Conservation (phyloP, 2,888 invertebrate genomes). For the Ophion ventricosus region DNA sequence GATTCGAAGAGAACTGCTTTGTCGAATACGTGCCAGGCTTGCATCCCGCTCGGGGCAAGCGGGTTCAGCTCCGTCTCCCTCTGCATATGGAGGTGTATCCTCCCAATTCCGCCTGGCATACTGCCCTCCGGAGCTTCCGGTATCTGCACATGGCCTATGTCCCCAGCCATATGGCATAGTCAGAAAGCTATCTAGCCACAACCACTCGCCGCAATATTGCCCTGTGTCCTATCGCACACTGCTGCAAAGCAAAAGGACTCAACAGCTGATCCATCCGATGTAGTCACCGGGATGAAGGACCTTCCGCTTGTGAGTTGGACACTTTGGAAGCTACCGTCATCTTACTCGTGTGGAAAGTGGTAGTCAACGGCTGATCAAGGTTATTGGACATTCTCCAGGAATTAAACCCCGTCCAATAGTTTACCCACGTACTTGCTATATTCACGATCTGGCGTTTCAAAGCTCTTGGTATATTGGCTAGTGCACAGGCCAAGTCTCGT, state of each 20-base stretch:
- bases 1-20: constrained; percentile 17
- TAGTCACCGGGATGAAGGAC: background rate
- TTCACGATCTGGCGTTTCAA: background rate
- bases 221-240: background rate
- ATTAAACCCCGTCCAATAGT: constrained; percentile 29
- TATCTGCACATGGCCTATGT: constrained; percentile 11
- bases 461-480: background rate
- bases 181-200: constrained; percentile 16
- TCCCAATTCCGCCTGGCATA: constrained; percentile 25
- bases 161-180: constrained; percentile 25
- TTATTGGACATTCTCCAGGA: constrained; percentile 49
- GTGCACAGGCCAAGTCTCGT: background rate
- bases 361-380: constrained; percentile 17
- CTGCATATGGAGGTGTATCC: constrained; percentile 12
- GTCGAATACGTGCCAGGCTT: constrained; percentile 56
- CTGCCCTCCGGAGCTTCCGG: constrained; percentile 13
- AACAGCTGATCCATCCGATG: background rate
- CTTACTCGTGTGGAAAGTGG: constrained; percentile 21
- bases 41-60: constrained; percentile 3
- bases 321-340: constrained; percentile 4
- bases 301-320: background rate
- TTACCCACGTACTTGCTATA: constrained; percentile 27
- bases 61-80: background rate
- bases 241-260: constrained; percentile 10
- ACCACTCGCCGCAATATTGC: constrained; percentile 22